phyloP scores from a whole-genome alignment of 2,113 vertebrate species.

The Bos javanicus region DNA sequence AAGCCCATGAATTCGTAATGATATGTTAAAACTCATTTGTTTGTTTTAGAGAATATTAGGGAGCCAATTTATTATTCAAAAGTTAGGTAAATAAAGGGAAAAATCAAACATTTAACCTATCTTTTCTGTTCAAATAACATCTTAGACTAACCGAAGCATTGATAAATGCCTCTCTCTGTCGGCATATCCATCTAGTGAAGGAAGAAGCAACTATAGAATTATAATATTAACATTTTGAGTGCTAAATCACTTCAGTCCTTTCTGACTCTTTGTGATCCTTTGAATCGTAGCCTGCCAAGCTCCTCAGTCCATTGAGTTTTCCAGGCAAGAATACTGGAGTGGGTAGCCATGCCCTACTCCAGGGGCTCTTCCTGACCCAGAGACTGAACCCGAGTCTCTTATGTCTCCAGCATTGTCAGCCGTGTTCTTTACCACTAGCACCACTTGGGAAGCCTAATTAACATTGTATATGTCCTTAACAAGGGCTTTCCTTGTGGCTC shows the following conservation, averaged over 20 bases:
- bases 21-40: background rate
- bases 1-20: background rate
- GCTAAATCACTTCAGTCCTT: background rate
- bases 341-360: rapidly evolving
- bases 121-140: background rate
- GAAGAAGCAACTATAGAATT: background rate
- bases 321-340: background rate
- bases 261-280: background rate
- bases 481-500: background rate
- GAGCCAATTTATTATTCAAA: background rate
- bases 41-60: background rate
- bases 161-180: background rate
- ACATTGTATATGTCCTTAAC: background rate
- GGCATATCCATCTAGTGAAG: background rate
- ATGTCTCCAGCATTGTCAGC: background rate
- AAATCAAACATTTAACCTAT: background rate
- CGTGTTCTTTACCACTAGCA: background rate
- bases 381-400: background rate
- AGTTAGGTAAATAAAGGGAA: background rate
- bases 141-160: background rate
- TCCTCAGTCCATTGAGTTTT: background rate
- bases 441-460: background rate
- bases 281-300: background rate
- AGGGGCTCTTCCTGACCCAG: background rate
- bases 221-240: background rate